phyloP scores from a whole-genome alignment of 2,797 vertebrate genomes.

The Cercopithecus petaurista region DNA sequence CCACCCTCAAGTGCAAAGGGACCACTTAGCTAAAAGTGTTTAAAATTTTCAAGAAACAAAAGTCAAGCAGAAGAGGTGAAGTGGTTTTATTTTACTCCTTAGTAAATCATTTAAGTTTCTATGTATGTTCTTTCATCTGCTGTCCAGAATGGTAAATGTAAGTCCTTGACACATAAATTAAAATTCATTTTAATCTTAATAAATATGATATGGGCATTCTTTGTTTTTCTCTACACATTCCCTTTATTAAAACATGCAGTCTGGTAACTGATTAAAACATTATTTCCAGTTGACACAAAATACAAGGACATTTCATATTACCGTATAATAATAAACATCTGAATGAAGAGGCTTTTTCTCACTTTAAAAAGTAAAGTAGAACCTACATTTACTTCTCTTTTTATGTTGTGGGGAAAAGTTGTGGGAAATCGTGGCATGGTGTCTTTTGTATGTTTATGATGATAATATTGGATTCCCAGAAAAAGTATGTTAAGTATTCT shows the following conservation, averaged over 20 bases:
- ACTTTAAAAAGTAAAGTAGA: not conserved
- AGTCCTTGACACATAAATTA: constrained; percentile 52
- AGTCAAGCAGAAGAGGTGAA: constrained; percentile 19
- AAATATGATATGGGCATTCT: not conserved
- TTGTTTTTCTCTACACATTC: not conserved
- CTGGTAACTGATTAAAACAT: constrained; percentile 34
- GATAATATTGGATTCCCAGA: not conserved
- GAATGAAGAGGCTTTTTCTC: not conserved
- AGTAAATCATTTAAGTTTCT: constrained; percentile 59
- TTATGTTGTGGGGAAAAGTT: not conserved
- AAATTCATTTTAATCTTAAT: constrained; percentile 52
- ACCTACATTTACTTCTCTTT: not conserved
- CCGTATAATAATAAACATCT: not conserved
- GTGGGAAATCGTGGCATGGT: not conserved
- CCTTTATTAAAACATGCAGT: not conserved
- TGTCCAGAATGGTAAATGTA: not conserved
- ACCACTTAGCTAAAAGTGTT: constrained; percentile 56
- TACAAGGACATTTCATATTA: not conserved
- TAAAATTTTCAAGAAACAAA: not conserved
- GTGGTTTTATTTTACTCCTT: not conserved
- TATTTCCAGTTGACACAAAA: not conserved
- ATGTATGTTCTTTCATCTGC: constrained; percentile 42
- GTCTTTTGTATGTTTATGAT: not conserved
- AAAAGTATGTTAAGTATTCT: not conserved
- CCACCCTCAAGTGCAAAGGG: constrained; percentile 54